phyloP scores from a whole-genome alignment of 2,797 vertebrate species.

The Menidia menidia region DNA sequence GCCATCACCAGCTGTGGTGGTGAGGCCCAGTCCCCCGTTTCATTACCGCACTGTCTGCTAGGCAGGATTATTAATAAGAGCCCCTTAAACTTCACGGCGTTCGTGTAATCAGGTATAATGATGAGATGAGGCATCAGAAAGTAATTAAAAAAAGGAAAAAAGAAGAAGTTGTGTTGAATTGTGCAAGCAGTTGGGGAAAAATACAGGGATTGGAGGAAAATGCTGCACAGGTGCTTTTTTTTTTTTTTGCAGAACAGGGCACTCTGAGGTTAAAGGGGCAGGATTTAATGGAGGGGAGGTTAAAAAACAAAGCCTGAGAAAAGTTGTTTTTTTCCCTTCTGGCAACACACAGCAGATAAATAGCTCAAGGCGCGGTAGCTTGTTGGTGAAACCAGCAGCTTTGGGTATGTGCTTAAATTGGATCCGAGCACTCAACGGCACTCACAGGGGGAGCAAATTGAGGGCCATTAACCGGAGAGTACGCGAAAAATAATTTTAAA shows the following conservation, averaged over 20 bases:
- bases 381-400: slow-evolving; percentile 8
- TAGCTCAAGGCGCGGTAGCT: slow-evolving; percentile 20
- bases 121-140: background rate
- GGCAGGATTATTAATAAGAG: slow-evolving; percentile 24
- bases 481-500: slow-evolving; percentile 10
- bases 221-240: background rate
- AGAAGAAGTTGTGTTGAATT: slow-evolving; percentile 7
- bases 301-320: background rate
- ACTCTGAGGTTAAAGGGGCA: slow-evolving; percentile 25
- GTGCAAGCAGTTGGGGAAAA: background rate
- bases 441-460: slow-evolving; percentile 50
- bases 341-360: slow-evolving; percentile 30
- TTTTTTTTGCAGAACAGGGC: background rate
- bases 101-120: slow-evolving; percentile 16
- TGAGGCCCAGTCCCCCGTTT: background rate
- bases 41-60: background rate
- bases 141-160: background rate
- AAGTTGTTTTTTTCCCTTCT: slow-evolving; percentile 1
- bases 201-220: background rate
- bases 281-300: slow-evolving; percentile 20
- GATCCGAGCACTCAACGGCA: slow-evolving; percentile 43
- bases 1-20: background rate
- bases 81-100: background rate
- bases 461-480: slow-evolving; percentile 60
- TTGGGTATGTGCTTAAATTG: slow-evolving; percentile 42